Conservation (phyloP, 2,888 invertebrate species). For the Platycheirus albimanus region DNA sequence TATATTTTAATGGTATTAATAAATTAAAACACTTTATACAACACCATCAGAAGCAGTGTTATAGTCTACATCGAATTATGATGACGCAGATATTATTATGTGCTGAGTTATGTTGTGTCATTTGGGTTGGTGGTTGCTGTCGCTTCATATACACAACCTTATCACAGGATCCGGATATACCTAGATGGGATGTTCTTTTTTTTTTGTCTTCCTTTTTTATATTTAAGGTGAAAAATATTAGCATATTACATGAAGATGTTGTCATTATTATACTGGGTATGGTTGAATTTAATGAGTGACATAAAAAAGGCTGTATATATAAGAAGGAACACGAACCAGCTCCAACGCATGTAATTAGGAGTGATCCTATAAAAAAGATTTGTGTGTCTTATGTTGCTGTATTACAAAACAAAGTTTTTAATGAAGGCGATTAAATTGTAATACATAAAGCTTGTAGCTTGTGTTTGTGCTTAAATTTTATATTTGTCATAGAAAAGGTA, state of each 20-base stretch:
- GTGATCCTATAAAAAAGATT: constrained; percentile 44
- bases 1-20: constrained; percentile 68
- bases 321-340: too few relatives aligned
- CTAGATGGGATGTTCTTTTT: constrained; percentile 9
- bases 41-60: background rate
- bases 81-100: constrained; percentile 59
- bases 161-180: constrained; percentile 14
- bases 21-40: constrained; percentile 51
- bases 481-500: background rate
- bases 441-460: constrained; percentile 14
- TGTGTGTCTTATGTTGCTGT: too few relatives aligned
- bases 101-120: constrained; percentile 50
- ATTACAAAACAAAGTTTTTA: constrained; percentile 50
- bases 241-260: constrained; percentile 46
- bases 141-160: constrained; percentile 5
- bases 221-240: constrained; percentile 43
- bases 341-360: constrained; percentile 57
- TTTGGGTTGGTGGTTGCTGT: constrained; percentile 4
- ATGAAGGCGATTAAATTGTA: constrained; percentile 56
- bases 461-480: constrained; percentile 6
- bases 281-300: constrained; percentile 49
- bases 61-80: constrained; percentile 58
- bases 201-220: background rate
- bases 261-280: constrained; percentile 5
- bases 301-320: constrained; percentile 47